These are phyloP conservation scores for Threskiornis aethiopicus DNA, from an alignment of 2,797 vertebrate species.

Conservation along the genomic window DNA sequence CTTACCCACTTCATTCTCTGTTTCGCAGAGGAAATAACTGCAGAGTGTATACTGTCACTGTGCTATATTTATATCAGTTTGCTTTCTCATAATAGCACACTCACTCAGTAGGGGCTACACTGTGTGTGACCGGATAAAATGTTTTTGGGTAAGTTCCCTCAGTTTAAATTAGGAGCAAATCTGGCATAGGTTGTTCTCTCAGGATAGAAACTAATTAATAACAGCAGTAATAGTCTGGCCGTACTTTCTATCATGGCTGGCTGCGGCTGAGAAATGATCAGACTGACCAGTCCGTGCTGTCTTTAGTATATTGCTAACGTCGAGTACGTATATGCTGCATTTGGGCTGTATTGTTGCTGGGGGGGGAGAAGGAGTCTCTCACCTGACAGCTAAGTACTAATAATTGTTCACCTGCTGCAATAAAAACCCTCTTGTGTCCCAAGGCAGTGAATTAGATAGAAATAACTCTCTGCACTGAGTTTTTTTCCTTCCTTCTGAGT, in stretches of 20 bases:
- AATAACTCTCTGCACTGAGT: neutral
- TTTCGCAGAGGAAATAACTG: slow-evolving; percentile 38
- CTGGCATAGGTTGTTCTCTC: neutral
- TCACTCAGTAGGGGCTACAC: slow-evolving; percentile 20
- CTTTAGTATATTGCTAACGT: neutral
- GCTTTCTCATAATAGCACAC: slow-evolving; percentile 42
- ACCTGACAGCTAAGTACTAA: neutral
- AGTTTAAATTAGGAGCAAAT: slow-evolving; percentile 21
- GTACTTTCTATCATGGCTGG: neutral
- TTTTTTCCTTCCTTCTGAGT: neutral
- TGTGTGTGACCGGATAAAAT: slow-evolving; percentile 1
- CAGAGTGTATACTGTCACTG: slow-evolving; percentile 27
- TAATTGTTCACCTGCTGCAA: neutral
- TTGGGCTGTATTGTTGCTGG: neutral
- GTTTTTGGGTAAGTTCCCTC: neutral
- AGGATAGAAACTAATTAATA: neutral
- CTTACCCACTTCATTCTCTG: neutral
- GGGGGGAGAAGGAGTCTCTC: neutral
- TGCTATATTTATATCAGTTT: slow-evolving; percentile 40
- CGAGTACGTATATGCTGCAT: rapidly evolving
- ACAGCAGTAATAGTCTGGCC: neutral
- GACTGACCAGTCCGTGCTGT: neutral
- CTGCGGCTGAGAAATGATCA: neutral
- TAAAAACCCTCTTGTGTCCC: neutral
- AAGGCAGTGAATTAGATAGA: neutral